phyloP scores from a whole-genome alignment of 2,888 invertebrate genomes.

The Colletes collaris region DNA sequence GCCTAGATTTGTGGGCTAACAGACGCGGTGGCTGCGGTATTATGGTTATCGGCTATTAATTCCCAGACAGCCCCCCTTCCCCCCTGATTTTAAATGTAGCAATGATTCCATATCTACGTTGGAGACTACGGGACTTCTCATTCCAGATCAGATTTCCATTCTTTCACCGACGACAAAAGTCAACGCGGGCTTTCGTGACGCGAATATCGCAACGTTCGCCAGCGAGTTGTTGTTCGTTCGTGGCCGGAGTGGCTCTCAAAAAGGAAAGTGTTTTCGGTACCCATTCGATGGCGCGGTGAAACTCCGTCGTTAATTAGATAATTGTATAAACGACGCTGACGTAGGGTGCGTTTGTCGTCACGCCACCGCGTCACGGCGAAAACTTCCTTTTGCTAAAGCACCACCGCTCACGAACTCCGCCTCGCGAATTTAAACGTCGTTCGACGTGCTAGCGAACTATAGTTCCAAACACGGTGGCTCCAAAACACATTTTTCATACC shows the following conservation, averaged over 20 bases:
- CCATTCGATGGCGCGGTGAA: not conserved
- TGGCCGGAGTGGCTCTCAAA: not conserved
- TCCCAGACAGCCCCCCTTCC: not conserved
- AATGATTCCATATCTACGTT: slow-evolving; percentile 27
- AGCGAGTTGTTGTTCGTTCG: not conserved
- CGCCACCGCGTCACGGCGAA: too few species aligned
- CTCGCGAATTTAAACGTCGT: too few species aligned
- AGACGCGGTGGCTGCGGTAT: slow-evolving; percentile 43
- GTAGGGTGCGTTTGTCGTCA: too few species aligned
- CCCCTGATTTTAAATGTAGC: slow-evolving; percentile 22
- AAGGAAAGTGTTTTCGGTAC: slow-evolving; percentile 20
- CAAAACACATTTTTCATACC: too few species aligned
- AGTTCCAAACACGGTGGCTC: too few species aligned
- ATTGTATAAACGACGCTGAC: not conserved
- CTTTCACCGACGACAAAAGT: too few species aligned
- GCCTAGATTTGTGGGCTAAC: slow-evolving; percentile 40
- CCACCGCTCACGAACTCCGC: too few species aligned
- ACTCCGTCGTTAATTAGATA: not conserved
- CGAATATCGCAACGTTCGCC: not conserved
- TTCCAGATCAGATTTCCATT: slow-evolving; percentile 7
- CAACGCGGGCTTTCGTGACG: slow-evolving; percentile 6
- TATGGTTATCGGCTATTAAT: slow-evolving; percentile 38
- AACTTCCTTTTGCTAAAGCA: too few species aligned
- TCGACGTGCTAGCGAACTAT: too few species aligned
- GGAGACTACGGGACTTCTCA: not conserved